Evolutionary conservation across 2,113 vertebrate genomes (phyloP), one percentile per base, ranked within the genome.

Genomic region (Dicaeum eximium): DNA sequence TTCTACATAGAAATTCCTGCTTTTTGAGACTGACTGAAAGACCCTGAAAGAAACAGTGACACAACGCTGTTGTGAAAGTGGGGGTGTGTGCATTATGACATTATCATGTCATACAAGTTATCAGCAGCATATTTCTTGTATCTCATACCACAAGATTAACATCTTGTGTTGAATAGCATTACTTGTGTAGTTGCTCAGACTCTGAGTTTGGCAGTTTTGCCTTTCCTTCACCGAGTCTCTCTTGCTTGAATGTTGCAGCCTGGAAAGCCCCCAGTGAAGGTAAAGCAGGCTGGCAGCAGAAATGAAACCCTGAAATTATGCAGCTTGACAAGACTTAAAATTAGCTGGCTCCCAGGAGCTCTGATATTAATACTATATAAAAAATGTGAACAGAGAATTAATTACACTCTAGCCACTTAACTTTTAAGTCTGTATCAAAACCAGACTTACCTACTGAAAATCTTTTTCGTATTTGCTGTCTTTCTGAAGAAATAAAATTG

Each of bases 31-130:
- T 47, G 35, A 33, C 31, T 56, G n/a, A n/a, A n/a, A n/a, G n/a
- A 11, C 47, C 5, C 2, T 6, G 57, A 31, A 48, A 50, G 44
- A 70, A 82, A 24, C 19, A 38, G 40, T 7, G 21, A 88, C 56
- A 44, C 35, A n/a, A 60, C 0, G 2, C 19, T 33, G 15, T 38
- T 67, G 31, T 6, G n/a, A 44, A 57, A 62, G n/a, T 2, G 6
- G 1, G 2, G 8, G 33, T 4, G 22, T 30, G 31, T 13, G 45
- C 28, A 45, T 53, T 40, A 47, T 51, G 53, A 56, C 38, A 71
- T 5, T 4, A 57, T 4, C 31, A 25, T 6, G 2, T 15, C 30
- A 74, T 0, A 50, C 15, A 42, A 54, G 13, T 66, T 57, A 77
- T 47, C 31, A 51, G 22, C 24, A 60, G 48, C 30, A 2, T 18